Evolutionary conservation across 2,888 invertebrate genomes (phyloP), one percentile per base, ranked within the genome.

Genomic region (Drosophila atripex): DNA sequence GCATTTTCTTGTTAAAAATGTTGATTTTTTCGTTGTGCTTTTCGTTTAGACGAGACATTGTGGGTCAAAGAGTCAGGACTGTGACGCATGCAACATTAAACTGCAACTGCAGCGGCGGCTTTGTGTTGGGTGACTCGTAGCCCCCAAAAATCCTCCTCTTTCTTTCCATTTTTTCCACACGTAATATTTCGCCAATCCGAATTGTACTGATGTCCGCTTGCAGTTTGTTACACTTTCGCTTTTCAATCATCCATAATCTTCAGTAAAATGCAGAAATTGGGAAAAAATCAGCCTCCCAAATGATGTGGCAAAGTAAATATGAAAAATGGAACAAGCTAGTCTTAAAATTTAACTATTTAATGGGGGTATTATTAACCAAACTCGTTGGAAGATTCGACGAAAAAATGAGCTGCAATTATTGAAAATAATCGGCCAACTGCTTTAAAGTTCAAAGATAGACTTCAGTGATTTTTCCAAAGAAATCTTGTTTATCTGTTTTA

Each of bases 11-110:
- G 46, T 56, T n/a, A 41, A 18, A 41, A 43, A 43, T 41, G 41
- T 18, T 41, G 16, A 1, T 58, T 51, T 49, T 47, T 56, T 56
- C 32, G 41, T 41, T 41, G 65, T 53, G 8, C 8, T 28, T 32
- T 12, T 69, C 60, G 57, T 73, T 65, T 53, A 45, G 28, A 60
- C 61, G 43, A 78, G 61, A 78, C 75, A 78, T 66, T 78, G 65
- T 72, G 77, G 85, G 80, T 82, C 85, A 82, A 73, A 78, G 54
- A 71, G 85, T 68, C 65, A 80, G 72, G 60, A 68, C 47, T 61
- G 71, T 85, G 80, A 80, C 85, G 80, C 80, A 82, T 78, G 52
- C 73, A 54, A 55, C 60, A 41, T 32, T 39, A 78, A 66, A 52
- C 65, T 66, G 43, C 58, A 75, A 21, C 41, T 41, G 16, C 41